A percentile compares a stretch with the other conserved stretches of the same genome.
Conservation (phyloP, 2,113 vertebrate genomes). For the Onychorhynchus coronatus region DNA sequence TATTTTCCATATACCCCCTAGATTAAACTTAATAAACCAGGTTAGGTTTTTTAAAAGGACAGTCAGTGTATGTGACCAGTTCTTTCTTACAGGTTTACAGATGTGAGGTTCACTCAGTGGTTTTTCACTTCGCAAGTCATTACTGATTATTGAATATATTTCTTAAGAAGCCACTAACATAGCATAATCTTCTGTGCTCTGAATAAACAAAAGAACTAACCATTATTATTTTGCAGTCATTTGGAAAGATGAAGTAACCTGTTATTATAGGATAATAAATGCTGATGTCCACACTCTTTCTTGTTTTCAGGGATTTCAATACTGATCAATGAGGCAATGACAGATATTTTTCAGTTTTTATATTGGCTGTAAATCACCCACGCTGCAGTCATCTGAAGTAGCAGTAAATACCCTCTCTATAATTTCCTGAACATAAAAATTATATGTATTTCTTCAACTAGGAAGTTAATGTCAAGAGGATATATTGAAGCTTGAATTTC, state of each 20-base stretch:
- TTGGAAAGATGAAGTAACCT: background rate
- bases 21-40: background rate
- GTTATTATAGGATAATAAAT: background rate
- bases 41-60: background rate
- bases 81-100: background rate
- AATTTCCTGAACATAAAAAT: conserved; percentile 22
- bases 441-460: conserved; percentile 11
- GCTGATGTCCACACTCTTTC: background rate
- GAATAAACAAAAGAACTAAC: background rate
- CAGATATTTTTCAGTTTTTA: background rate
- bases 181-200: background rate
- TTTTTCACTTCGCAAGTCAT: background rate
- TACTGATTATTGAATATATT: background rate
- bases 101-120: background rate
- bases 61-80: no score
- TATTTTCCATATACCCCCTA: background rate
- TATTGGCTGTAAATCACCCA: conserved; percentile 20
- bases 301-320: background rate
- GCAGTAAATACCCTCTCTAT: background rate
- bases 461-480: conserved; percentile 2
- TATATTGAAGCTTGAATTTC: conserved; percentile 30
- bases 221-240: background rate
- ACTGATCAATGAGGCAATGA: background rate
- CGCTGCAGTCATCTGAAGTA: background rate
- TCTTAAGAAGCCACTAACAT: background rate